phyloP scores from a whole-genome alignment of 2,888 invertebrate genomes.

The Willowsia nigromaculata region DNA sequence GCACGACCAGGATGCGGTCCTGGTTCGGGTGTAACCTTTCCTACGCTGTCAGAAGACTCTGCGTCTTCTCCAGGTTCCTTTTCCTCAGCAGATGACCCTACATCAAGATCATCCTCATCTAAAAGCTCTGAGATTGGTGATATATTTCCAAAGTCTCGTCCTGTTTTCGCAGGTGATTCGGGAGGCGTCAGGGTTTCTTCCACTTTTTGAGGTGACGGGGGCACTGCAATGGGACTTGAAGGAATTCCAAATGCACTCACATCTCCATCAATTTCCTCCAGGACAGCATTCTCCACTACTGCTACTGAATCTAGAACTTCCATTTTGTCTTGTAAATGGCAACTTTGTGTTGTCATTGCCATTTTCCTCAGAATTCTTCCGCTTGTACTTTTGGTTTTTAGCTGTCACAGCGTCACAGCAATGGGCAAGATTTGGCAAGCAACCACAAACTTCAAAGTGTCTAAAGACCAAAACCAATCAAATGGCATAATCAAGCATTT shows the following conservation, averaged over 20 bases:
- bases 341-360: neutral
- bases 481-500: no score
- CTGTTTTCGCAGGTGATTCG: neutral
- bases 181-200: neutral
- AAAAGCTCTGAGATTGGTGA: conserved; percentile 69
- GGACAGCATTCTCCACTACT: neutral
- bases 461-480: no score
- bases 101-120: conserved; percentile 25
- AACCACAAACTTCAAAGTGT: no score
- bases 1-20: neutral
- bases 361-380: neutral
- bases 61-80: neutral
- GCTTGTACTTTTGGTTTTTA: no score
- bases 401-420: no score
- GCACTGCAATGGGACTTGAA: neutral
- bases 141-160: conserved; percentile 70
- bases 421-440: no score
- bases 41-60: neutral
- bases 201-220: neutral
- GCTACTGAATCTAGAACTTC: no score
- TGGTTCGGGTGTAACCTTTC: conserved; percentile 47
- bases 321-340: neutral
- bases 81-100: neutral
- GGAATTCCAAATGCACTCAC: neutral
- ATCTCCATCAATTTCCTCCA: conserved; percentile 59